Evolutionary conservation across 2,888 invertebrate genomes (phyloP).

Genomic region (Odiellus spinosus): DNA sequence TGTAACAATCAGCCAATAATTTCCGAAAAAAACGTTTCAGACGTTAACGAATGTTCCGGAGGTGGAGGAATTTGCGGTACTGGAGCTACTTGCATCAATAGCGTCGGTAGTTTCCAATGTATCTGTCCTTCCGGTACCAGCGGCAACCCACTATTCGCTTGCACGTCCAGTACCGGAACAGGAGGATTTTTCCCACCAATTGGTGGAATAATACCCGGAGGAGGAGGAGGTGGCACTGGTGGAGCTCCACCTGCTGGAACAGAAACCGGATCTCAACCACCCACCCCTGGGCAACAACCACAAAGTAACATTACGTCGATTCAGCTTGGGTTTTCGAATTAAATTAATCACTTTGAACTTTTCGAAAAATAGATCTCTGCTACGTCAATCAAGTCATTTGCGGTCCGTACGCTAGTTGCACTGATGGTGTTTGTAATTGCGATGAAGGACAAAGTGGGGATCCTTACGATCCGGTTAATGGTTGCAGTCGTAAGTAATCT

Average conservation of each 20-base stretch:
- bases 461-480: conserved; percentile 37
- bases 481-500: conserved; percentile 15
- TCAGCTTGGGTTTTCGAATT: too few relatives aligned
- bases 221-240: too few relatives aligned
- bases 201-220: too few relatives aligned
- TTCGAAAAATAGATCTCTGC: too few relatives aligned
- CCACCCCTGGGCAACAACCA: too few relatives aligned
- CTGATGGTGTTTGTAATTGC: conserved; percentile 55
- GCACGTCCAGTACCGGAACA: conserved; percentile 2
- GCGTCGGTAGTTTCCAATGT: conserved; percentile 74
- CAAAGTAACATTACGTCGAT: too few relatives aligned
- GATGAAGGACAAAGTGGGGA: conserved; percentile 67
- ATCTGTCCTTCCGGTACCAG: conserved; percentile 65
- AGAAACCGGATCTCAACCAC: too few relatives aligned
- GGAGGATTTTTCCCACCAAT: too few relatives aligned
- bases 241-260: too few relatives aligned
- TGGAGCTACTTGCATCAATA: conserved; percentile 78
- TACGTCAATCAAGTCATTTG: conserved; percentile 39
- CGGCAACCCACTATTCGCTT: conserved; percentile 53
- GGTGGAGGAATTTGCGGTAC: conserved; percentile 29
- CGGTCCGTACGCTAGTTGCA: conserved; percentile 59
- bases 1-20: too few relatives aligned
- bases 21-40: too few relatives aligned
- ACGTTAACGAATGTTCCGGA: conserved; percentile 31
- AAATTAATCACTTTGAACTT: too few relatives aligned